Evolutionary conservation across 1,140 invertebrate genomes (phyloP), one percentile per base, ranked within the genome.

Genomic region (Diabrotica virgifera): DNA sequence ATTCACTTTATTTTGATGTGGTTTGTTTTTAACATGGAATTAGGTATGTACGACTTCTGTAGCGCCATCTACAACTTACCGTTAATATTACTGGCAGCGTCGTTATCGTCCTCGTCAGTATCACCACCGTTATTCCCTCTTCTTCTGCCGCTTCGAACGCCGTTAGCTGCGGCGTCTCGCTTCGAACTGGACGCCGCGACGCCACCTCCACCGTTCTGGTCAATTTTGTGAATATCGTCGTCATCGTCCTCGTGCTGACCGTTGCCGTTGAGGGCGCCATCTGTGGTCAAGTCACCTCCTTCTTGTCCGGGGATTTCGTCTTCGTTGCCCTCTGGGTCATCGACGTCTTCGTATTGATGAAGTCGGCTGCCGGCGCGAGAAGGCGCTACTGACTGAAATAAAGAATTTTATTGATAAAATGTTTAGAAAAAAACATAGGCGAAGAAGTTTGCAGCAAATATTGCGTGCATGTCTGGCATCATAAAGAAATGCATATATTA

Each of bases 241-340:
- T 59, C 59, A 60, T 68, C 63, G 73, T 72, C 65, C 70, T 72
- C 73, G 72, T 64, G 66, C 64, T 72, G 54, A 69, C 67, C 63
- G 67, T 61, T 57, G 68, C 72, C 68, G 68, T 68, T 77, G 78
- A 46, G 72, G 73, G 68, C 56, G 75, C 76, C 72, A 78, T 79
- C 80, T 81, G 80, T 69, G 75, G 77, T 40, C 65, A 60, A 53
- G 62, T 51, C 24, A 53, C 64, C 69, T 52, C 72, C 54, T 75
- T 75, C 74, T 77, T 79, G 80, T 80, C 80, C 56, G 66, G 75
- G 77, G 54, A 67, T 64, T 55, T 62, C 36, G n/a, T 56, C 66
- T 55, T 73, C 66, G 51, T 68, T 65, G 13, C 60, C 67, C 52
- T 55, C 62, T 35, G 64, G 67, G 63, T 55, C 64, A 14, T 62